phyloP scores from a whole-genome alignment of 2,888 invertebrate genomes.

The Pseudococcus viburni region DNA sequence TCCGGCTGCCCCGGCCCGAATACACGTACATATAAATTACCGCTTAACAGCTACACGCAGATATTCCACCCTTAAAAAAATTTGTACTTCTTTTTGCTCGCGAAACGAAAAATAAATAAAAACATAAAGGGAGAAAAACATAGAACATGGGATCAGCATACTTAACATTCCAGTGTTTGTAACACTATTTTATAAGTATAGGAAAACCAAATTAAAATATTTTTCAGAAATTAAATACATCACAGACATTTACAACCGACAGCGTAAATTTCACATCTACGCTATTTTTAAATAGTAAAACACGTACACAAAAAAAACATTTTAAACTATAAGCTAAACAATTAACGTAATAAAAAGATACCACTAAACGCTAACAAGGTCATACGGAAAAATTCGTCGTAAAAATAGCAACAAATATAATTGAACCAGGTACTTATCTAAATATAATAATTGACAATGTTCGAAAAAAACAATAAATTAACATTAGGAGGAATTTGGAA shows the following conservation, averaged over 20 bases:
- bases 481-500: constrained; percentile 36
- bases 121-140: neutral
- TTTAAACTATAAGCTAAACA: constrained; percentile 43
- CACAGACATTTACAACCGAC: constrained; percentile 63
- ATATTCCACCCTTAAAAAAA: neutral
- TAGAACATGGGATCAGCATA: constrained; percentile 1
- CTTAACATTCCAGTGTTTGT: constrained; percentile 17
- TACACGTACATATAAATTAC: constrained; percentile 35
- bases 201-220: constrained; percentile 43
- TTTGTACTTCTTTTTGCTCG: neutral
- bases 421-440: constrained; percentile 61
- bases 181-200: constrained; percentile 5
- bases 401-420: constrained; percentile 60
- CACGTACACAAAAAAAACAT: constrained; percentile 39
- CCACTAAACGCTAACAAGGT: constrained; percentile 29
- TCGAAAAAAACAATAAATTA: constrained; percentile 11
- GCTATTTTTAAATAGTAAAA: constrained; percentile 45
- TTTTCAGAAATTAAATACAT: constrained; percentile 58
- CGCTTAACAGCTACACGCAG: constrained; percentile 19
- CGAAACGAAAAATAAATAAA: neutral
- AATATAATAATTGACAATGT: constrained; percentile 61
- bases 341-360: constrained; percentile 47
- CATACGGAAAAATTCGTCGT: constrained; percentile 21
- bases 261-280: constrained; percentile 47
- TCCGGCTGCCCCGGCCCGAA: neutral